Evolutionary conservation across 2,797 vertebrate genomes (phyloP).

Genomic region (Oryzias sinensis): DNA sequence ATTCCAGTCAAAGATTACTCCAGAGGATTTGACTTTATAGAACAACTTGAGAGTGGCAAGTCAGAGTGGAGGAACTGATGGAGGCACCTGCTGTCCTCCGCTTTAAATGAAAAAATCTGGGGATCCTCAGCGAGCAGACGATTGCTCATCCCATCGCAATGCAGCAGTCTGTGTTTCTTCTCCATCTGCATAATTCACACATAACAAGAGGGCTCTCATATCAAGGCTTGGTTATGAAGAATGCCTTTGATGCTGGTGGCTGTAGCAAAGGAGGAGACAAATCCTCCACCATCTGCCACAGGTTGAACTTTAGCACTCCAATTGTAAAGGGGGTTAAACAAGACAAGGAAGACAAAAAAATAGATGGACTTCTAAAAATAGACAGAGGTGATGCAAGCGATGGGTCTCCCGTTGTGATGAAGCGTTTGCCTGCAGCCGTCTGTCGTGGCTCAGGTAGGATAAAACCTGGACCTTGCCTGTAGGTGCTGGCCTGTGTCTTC

Average conservation of each 20-base stretch:
- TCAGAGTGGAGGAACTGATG: slow-evolving; percentile 29
- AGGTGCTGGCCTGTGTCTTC: slow-evolving; percentile 57
- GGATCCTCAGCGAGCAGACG: slow-evolving; percentile 24
- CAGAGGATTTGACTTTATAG: slow-evolving; percentile 54
- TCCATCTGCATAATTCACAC: slow-evolving; percentile 40
- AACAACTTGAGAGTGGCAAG: slow-evolving; percentile 40
- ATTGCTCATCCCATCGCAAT: slow-evolving; percentile 31
- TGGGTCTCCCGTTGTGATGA: slow-evolving; percentile 73
- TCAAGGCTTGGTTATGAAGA: slow-evolving; percentile 3
- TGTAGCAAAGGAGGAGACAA: background rate
- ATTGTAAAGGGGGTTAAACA: slow-evolving; percentile 29
- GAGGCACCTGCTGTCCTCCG: slow-evolving; percentile 45
- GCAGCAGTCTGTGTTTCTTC: slow-evolving; percentile 31
- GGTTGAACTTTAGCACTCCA: slow-evolving; percentile 35
- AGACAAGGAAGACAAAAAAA: slow-evolving; percentile 11
- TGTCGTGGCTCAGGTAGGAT: slow-evolving; percentile 68
- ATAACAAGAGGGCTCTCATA: background rate
- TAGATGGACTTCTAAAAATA: slow-evolving; percentile 78
- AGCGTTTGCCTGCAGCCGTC: slow-evolving; percentile 65
- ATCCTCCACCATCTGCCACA: slow-evolving; percentile 17
- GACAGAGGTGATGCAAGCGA: slow-evolving; percentile 70
- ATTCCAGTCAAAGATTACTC: slow-evolving; percentile 48
- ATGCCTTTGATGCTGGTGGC: slow-evolving; percentile 11
- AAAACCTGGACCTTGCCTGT: slow-evolving; percentile 58
- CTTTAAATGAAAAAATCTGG: slow-evolving; percentile 35